Percentiles rank a stretch among this genome's conserved stretches.
Conservation (phyloP, 2,797 vertebrate species). For the Artibeus jamaicensis region DNA sequence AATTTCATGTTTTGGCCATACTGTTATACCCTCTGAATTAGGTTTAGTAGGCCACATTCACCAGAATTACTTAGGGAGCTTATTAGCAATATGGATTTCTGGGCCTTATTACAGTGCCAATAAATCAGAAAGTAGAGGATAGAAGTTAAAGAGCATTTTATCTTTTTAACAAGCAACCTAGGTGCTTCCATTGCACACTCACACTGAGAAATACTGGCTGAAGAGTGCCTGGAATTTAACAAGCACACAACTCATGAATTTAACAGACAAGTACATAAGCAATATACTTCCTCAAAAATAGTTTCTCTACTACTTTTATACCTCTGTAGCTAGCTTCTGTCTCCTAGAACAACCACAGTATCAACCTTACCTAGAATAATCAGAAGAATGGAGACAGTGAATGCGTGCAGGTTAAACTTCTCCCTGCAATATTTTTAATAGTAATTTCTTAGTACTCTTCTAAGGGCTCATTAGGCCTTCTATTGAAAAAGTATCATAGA, state of each 20-base stretch:
- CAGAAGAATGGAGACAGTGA: not conserved
- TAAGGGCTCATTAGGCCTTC: not conserved
- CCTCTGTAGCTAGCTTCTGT: not conserved
- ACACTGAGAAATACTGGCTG: not conserved
- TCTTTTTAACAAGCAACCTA: not conserved
- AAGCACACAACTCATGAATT: not conserved
- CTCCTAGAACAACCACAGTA: not conserved
- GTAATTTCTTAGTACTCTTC: not conserved
- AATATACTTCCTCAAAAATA: not conserved
- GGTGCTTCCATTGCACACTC: not conserved
- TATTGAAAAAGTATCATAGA: not conserved
- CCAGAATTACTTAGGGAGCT: not conserved
- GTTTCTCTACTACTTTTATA: not conserved
- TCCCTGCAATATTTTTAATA: not conserved
- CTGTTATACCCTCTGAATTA: not conserved
- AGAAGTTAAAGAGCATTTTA: not conserved
- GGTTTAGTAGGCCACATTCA: not conserved
- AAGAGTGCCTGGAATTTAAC: not conserved
- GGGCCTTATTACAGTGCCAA: not conserved
- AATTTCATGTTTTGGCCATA: not conserved
- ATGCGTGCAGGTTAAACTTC: not conserved
- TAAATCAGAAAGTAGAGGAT: not conserved
- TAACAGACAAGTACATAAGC: not conserved
- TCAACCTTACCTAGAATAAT: not conserved
- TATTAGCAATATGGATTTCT: not conserved